These are phyloP conservation scores for Epinephelus coioides DNA, from an alignment of 2,797 vertebrate genomes.

Conservation along the genomic window DNA sequence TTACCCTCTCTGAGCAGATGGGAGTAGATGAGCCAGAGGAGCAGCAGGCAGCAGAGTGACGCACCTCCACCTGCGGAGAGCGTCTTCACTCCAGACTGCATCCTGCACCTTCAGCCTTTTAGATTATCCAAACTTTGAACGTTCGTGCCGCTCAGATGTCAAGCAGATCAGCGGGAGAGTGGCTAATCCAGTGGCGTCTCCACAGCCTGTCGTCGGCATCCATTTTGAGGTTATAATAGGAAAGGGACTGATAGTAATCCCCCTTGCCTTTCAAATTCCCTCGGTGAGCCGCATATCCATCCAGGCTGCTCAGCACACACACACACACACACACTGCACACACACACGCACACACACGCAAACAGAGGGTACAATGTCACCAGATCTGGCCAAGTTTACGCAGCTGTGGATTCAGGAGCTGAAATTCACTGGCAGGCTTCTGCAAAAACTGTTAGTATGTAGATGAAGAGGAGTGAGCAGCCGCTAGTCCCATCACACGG, in stretches of 20 bases:
- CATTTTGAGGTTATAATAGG: constrained; percentile 80
- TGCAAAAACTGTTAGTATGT: constrained; percentile 38
- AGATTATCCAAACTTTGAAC: constrained; percentile 80
- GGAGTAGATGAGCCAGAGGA: constrained; percentile 90
- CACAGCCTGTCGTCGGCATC: constrained; percentile 80
- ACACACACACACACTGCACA: not conserved
- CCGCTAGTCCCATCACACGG: constrained; percentile 45
- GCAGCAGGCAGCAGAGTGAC: constrained; percentile 90
- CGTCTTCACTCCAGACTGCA: constrained; percentile 89
- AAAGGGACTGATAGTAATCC: constrained; percentile 72
- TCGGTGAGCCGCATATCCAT: constrained; percentile 70
- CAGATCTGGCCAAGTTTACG: constrained; percentile 76
- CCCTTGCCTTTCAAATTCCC: constrained; percentile 70
- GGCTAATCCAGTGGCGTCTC: constrained; percentile 78
- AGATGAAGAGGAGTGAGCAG: constrained; percentile 38
- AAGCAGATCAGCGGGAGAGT: constrained; percentile 59
- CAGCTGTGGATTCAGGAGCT: constrained; percentile 56
- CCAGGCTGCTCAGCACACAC: constrained; percentile 44
- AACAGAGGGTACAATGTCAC: constrained; percentile 53
- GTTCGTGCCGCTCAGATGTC: constrained; percentile 64
- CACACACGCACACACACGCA: constrained; percentile 1
- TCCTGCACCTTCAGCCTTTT: constrained; percentile 73
- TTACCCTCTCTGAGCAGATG: constrained; percentile 91
- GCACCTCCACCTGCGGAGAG: constrained; percentile 89
- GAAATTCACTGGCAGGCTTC: constrained; percentile 36